phyloP scores from a whole-genome alignment of 2,888 invertebrate species.

The Stictocephala bisonia region DNA sequence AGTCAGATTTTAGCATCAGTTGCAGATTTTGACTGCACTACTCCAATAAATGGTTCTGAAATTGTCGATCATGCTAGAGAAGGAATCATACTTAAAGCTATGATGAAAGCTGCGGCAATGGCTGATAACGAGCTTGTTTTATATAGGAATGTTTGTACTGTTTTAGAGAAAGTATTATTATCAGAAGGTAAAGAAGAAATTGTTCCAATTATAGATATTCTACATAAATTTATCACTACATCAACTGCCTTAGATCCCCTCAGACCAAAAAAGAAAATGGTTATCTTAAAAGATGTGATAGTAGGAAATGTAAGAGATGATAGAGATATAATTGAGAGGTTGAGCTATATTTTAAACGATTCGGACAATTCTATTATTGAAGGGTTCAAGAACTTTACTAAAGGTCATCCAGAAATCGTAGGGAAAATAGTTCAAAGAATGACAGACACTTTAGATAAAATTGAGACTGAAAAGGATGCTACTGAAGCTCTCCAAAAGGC shows the following conservation, averaged over 20 bases:
- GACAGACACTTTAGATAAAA: conserved; percentile 62
- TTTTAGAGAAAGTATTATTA: conserved; percentile 62
- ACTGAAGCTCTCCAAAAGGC: conserved; percentile 75
- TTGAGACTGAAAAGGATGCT: conserved; percentile 72
- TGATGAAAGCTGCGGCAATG: conserved; percentile 61
- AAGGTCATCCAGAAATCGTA: conserved; percentile 71
- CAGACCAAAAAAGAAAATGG: conserved; percentile 64
- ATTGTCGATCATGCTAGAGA: conserved; percentile 39
- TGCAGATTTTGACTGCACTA: conserved; percentile 42
- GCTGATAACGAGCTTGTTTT: conserved; percentile 67
- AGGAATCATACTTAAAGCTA: conserved; percentile 51
- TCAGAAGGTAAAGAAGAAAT: conserved; percentile 45
- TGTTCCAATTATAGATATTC: conserved; percentile 50
- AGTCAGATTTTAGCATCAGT: conserved; percentile 65
- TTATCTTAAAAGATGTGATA: conserved; percentile 68
- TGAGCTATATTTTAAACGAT: conserved; percentile 74
- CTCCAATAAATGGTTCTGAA: conserved; percentile 34
- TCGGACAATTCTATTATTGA: conserved; percentile 67
- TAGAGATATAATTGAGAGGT: conserved; percentile 72
- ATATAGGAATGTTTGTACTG: conserved; percentile 69
- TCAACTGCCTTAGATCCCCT: conserved; percentile 51
- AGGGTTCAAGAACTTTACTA: conserved; percentile 75
- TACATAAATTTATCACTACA: conserved; percentile 51
- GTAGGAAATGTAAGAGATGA: conserved; percentile 69
- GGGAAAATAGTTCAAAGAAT: conserved; percentile 72